A percentile compares a stretch with the other conserved stretches of the same genome.
phyloP scores from a whole-genome alignment of 2,113 vertebrate species.

The Halichoerus grypus region DNA sequence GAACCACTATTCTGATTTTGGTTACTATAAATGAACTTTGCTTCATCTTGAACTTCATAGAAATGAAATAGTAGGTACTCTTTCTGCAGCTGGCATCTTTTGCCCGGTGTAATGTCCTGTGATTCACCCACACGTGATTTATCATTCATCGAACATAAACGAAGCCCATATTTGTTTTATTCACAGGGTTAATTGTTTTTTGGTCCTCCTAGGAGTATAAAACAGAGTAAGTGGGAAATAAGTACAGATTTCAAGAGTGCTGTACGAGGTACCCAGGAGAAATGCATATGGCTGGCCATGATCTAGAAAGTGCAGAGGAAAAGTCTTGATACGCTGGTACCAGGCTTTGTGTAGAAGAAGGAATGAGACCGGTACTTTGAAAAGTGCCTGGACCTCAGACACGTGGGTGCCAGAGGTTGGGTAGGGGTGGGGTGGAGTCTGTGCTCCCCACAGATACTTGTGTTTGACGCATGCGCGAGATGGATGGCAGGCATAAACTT shows the following conservation, averaged over 20 bases:
- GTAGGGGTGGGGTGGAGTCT: not conserved
- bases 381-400: not conserved
- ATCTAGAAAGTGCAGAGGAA: not conserved
- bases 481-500: not conserved
- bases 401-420: not conserved
- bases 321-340: not conserved
- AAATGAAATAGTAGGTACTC: not conserved
- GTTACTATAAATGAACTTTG: not conserved
- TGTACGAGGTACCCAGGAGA: not conserved
- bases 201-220: not conserved
- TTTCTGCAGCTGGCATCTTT: not conserved
- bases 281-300: not conserved
- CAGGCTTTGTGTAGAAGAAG: not conserved
- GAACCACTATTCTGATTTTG: not conserved
- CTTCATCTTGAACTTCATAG: not conserved
- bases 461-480: not conserved
- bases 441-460: not conserved
- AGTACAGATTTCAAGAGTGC: not conserved
- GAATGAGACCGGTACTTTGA: not conserved
- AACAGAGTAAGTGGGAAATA: not conserved
- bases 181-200: not conserved
- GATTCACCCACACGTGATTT: not conserved
- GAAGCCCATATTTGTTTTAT: not conserved
- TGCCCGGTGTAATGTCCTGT: rapidly evolving
- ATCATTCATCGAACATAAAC: not conserved